Base-by-base conservation (phyloP, 2,113 vertebrate species). In the Henicopernis longicauda region DNA sequence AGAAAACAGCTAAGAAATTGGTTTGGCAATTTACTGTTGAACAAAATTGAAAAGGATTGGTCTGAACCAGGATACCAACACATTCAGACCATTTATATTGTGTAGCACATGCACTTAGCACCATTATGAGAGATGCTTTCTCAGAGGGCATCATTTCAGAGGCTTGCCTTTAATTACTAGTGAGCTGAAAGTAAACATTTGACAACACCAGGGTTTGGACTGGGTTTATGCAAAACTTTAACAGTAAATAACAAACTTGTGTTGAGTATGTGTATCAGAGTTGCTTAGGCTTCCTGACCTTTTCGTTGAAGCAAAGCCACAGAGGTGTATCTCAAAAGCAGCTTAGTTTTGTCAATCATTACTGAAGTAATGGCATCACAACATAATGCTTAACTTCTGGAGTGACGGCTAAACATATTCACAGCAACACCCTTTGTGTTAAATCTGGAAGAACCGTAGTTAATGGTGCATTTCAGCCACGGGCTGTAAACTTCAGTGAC, bases 361-460 rank as follows among this genome's bases (percentile, higher is more conserved):
- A 97, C 74, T 91, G n/a, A 84, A 95, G 55, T 92, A 82, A 95
- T 94, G 81, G 92, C 90, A 94, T 91, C 94, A 88, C 88, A 6
- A 89, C 97, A 74, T 96, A 98, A 98, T 98, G 94, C 97, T 98
- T 98, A 98, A 98, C 98, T 97, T 87, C 73, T 84, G 74, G 79
- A 97, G 93, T 85, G 90, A 96, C 2, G 31, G 92, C 95, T 90
- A 95, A 98, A 97, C 96, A 87, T 97, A 98, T 97, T 98, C 98
- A 96, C 50, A 36, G 95, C 96, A 96, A 96, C 97, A 98, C 97
- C 90, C 80, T 97, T 97, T 95, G 97, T 98, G 98, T 98, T 97
- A 97, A 97, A 97, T 76, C 93, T 97, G 96, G 67, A 97, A 96
- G 96, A 84, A 74, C 92, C 3, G 8, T 52, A 96, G 85, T 96